Evolutionary conservation across 2,888 invertebrate species (phyloP).

Genomic region (Himalopsyche japonica): DNA sequence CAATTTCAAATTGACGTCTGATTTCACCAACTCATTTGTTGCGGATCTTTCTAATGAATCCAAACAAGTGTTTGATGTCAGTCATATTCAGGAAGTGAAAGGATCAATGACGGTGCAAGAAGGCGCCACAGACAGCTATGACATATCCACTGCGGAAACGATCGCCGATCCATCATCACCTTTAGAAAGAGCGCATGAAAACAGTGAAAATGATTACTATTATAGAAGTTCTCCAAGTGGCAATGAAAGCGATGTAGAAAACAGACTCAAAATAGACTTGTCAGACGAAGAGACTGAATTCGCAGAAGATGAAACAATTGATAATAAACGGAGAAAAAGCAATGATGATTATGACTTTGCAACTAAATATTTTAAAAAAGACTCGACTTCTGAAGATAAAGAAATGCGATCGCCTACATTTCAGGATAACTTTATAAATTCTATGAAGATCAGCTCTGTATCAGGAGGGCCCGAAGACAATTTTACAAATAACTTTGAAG

Average conservation of each 20-base stretch:
- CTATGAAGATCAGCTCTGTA: conserved; percentile 35
- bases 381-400: conserved; percentile 24
- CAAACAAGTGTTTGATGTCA: conserved; percentile 9
- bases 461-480: conserved; percentile 12
- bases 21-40: conserved; percentile 11
- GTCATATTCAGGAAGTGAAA: conserved; percentile 19
- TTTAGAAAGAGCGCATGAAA: neutral
- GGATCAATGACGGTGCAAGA: conserved; percentile 16
- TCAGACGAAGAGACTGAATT: conserved; percentile 32
- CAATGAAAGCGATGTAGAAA: conserved; percentile 37
- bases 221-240: conserved; percentile 32
- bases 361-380: conserved; percentile 25
- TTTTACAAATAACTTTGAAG: conserved; percentile 38
- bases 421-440: conserved; percentile 39
- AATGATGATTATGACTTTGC: conserved; percentile 13
- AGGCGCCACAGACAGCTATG: conserved; percentile 3
- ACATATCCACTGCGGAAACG: conserved; percentile 5
- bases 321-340: conserved; percentile 25
- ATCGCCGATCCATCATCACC: conserved; percentile 12
- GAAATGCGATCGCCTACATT: conserved; percentile 34
- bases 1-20: conserved; percentile 24
- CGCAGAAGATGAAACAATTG: neutral
- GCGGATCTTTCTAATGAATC: conserved; percentile 23
- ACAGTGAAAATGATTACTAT: conserved; percentile 29
- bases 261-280: conserved; percentile 37